A percentile compares a stretch with the other conserved stretches of the same genome.
Evolutionary conservation across 2,797 vertebrate genomes (phyloP).

Genomic region (Epinephelus awoara): DNA sequence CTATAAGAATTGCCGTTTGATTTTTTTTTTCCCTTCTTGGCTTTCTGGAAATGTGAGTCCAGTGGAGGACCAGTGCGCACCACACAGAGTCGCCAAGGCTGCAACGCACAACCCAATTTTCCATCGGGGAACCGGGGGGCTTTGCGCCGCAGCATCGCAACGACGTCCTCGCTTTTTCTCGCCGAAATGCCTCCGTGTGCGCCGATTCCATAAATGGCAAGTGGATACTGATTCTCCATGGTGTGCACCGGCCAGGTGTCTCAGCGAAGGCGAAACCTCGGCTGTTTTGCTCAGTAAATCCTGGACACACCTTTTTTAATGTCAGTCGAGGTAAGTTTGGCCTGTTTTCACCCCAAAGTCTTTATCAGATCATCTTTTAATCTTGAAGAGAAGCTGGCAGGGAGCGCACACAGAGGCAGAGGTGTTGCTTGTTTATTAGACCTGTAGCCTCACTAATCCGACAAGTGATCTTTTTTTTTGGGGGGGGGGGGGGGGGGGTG

Average conservation of each 20-base stretch:
- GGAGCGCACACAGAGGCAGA: constrained; percentile 24
- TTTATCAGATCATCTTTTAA: background rate
- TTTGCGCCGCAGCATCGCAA: constrained; percentile 58
- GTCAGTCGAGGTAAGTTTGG: constrained; percentile 87
- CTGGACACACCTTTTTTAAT: constrained; percentile 86
- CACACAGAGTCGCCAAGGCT: constrained; percentile 72
- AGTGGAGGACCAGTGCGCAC: constrained; percentile 64
- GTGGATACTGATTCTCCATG: constrained; percentile 75
- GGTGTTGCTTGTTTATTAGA: constrained; percentile 38
- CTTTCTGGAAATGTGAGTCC: constrained; percentile 73
- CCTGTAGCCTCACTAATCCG: constrained; percentile 46
- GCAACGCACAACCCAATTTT: constrained; percentile 66
- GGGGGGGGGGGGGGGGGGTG: too few relatives aligned
- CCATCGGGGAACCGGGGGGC: constrained; percentile 41
- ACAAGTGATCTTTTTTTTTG: constrained; percentile 30
- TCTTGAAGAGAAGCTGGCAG: background rate
- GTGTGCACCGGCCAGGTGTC: constrained; percentile 70
- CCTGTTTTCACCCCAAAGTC: constrained; percentile 31
- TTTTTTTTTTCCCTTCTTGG: background rate
- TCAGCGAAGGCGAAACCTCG: constrained; percentile 59
- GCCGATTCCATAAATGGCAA: constrained; percentile 49
- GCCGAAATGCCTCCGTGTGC: constrained; percentile 62
- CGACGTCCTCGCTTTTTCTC: constrained; percentile 44
- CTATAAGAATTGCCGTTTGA: constrained; percentile 16
- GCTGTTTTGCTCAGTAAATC: constrained; percentile 69